Percentiles rank a stretch among this genome's conserved stretches.
Conservation (phyloP, 2,888 invertebrate species). For the Pachymerium ferrugineum region DNA sequence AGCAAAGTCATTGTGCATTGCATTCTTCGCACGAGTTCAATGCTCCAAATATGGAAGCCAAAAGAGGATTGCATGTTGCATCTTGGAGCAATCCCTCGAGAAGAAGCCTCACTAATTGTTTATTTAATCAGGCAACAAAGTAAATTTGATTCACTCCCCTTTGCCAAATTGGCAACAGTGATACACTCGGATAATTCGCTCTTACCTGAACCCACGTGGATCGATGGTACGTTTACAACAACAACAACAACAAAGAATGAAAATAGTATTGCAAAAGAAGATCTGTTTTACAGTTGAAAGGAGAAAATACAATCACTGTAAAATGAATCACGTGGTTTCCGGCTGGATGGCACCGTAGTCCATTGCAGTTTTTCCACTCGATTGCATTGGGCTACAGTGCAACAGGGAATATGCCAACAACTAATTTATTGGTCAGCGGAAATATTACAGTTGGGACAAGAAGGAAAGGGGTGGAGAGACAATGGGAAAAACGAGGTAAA, state of each 20-base stretch:
- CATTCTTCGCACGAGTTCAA: neutral
- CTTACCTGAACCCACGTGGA: neutral
- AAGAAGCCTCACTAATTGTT: slow-evolving; percentile 23
- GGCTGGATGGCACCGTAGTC: neutral
- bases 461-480: too few species aligned
- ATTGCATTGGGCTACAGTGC: neutral
- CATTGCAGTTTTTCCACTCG: neutral
- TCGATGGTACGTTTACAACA: neutral
- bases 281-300: neutral
- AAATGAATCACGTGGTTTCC: neutral
- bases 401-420: neutral
- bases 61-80: neutral
- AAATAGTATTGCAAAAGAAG: too few species aligned
- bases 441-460: too few species aligned
- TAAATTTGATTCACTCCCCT: slow-evolving; percentile 21
- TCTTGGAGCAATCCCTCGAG: slow-evolving; percentile 9
- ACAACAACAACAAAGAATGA: neutral
- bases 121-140: slow-evolving; percentile 22
- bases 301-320: neutral
- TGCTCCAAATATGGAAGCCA: slow-evolving; percentile 1
- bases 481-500: too few species aligned
- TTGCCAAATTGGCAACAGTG: slow-evolving; percentile 27
- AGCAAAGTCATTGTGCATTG: neutral
- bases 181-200: slow-evolving; percentile 22
- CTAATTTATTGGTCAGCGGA: too few species aligned